Base-by-base conservation (phyloP, 2,113 vertebrate species). In the Hyaena hyaena region DNA sequence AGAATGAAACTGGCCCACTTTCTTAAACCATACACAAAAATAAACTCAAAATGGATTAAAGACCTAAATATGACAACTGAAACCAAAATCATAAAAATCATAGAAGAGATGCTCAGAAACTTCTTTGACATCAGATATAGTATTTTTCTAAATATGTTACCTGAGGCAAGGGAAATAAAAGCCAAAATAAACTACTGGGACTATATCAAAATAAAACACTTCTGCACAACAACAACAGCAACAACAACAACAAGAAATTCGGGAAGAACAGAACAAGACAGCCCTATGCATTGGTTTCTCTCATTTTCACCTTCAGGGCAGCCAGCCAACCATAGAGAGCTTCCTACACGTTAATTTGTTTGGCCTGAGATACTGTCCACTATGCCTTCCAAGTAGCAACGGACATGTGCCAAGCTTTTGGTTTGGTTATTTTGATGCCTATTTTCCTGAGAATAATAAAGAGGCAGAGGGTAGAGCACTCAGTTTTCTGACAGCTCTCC, bases 251-350 rank as follows among this genome's bases (percentile, higher is more conserved):
- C 39, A 66, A 43, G 14, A 92, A 84, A 88, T 88, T 94, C 8
- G 89, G 43, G 84, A 87, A 90, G 55, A 87, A 86, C 93, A 90
- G 55, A 90, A 90, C 48, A 93, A 93, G 65, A 7, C 19, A 45
- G 1, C 23, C 39, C 11, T 5, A 11, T 3, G 8, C 35, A 28
- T 63, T 53, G n/a, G 24, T 48, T 83, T 69, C 55, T 88, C 26
- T 91, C 65, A 81, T 39, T 74, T 91, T 23, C 10, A 45, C 3
- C 63, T 55, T 50, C 26, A 21, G 45, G 28, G 19, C 28, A 74
- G 76, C 24, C 58, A 83, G 74, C 63, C 43, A 95, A 21, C 16
- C 68, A 95, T 39, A 53, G 53, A 19, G 61, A 61, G 63, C 17
- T 17, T 84, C 19, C 77, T 66, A 71, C 9, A 7, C 50, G 74